These are phyloP conservation scores for Mimachlamys varia DNA, from an alignment of 2,888 invertebrate species.

Conservation along the genomic window DNA sequence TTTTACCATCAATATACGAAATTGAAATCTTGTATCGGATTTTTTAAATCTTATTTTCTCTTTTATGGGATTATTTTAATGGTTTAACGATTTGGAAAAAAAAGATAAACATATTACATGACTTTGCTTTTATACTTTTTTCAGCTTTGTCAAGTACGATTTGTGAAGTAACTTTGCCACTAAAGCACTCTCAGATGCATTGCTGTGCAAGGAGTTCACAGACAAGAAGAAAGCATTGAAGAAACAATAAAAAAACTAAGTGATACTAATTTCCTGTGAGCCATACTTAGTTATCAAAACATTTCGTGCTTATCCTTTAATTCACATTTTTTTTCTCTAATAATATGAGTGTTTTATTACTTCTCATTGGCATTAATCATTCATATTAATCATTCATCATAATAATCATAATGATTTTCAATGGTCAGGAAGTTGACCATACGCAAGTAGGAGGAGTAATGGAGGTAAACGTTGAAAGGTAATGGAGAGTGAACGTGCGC, in stretches of 20 bases:
- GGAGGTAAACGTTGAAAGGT: neutral
- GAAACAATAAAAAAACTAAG: no score
- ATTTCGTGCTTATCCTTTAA: no score
- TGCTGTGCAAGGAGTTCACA: no score
- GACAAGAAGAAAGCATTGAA: no score
- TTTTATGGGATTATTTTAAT: neutral
- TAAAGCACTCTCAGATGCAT: neutral
- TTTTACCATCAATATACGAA: neutral
- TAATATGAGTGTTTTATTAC: no score
- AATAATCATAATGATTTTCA: no score
- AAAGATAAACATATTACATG: neutral
- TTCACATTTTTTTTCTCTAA: no score
- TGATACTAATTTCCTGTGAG: no score
- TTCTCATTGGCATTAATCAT: no score
- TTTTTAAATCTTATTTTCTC: neutral
- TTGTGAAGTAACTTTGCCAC: neutral
- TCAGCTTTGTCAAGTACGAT: neutral
- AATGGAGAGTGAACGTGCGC: neutral
- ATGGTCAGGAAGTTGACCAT: no score
- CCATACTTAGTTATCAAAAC: no score
- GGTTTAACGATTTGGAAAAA: neutral
- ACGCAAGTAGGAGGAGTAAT: neutral
- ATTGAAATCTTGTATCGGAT: neutral
- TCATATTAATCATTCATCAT: no score
- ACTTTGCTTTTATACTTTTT: neutral